Evolutionary conservation across 2,888 invertebrate genomes (phyloP).

Genomic region (Trichogramma dendrolimi): DNA sequence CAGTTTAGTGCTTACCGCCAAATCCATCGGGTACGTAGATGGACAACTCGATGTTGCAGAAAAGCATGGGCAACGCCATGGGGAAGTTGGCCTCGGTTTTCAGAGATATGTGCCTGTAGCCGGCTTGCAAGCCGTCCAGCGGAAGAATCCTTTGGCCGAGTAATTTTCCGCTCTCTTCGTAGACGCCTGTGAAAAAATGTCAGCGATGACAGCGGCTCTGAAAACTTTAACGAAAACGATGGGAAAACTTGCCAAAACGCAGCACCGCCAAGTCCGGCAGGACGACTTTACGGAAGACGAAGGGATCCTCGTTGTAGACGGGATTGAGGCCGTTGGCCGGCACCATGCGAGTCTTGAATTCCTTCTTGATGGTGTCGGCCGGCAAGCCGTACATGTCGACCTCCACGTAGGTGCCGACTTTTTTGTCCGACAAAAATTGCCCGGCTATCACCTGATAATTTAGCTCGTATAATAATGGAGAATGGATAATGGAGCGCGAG

Average conservation of each 20-base stretch:
- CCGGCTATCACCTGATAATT: constrained; percentile 61
- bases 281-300: constrained; percentile 69
- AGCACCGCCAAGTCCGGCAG: constrained; percentile 68
- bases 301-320: constrained; percentile 68
- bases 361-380: constrained; percentile 68
- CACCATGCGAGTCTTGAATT: constrained; percentile 64
- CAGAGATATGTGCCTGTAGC: constrained; percentile 66
- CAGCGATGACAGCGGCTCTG: not conserved
- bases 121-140: constrained; percentile 66
- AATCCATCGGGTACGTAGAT: constrained; percentile 72
- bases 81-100: constrained; percentile 70
- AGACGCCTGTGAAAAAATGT: constrained; percentile 52
- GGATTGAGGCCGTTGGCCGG: constrained; percentile 69
- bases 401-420: constrained; percentile 70
- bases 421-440: constrained; percentile 67
- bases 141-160: constrained; percentile 68
- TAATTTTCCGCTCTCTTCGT: constrained; percentile 67
- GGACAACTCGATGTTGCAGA: constrained; percentile 66
- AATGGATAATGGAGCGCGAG: not conserved
- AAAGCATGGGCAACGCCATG: constrained; percentile 65
- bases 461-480: not conserved
- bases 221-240: not conserved
- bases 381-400: constrained; percentile 73
- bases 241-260: constrained; percentile 56
- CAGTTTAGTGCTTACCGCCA: constrained; percentile 53